Conservation (phyloP, 2,113 vertebrate genomes). For the Stercorarius parasiticus region DNA sequence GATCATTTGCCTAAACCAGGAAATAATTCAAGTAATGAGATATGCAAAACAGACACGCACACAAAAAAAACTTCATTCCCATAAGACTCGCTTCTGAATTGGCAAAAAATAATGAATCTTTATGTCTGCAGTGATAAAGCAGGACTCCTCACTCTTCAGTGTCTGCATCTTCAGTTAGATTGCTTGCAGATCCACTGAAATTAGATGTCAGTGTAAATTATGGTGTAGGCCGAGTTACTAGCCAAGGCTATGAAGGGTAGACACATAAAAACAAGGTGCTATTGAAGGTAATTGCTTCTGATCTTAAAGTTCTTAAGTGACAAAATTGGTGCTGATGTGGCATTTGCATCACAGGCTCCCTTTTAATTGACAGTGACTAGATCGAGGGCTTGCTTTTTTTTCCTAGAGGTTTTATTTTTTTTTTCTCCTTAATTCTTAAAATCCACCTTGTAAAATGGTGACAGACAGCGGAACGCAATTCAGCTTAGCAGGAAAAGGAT, state of each 20-base stretch:
- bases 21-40: conserved; percentile 75
- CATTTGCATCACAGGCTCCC: conserved; percentile 78
- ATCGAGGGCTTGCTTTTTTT: conserved; percentile 6
- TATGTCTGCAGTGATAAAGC: conserved; percentile 74
- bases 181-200: conserved; percentile 86
- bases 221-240: conserved; percentile 75
- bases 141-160: conserved; percentile 71
- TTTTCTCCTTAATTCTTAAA: conserved; percentile 54
- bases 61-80: conserved; percentile 17
- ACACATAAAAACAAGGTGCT: conserved; percentile 82
- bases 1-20: conserved; percentile 62
- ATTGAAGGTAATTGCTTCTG: conserved; percentile 85
- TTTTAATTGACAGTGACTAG: conserved; percentile 79
- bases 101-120: conserved; percentile 80
- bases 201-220: conserved; percentile 96
- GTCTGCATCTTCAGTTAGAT: conserved; percentile 82
- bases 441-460: conserved; percentile 1
- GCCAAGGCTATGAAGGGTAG: conserved; percentile 76
- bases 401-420: conserved; percentile 11
- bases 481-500: background rate
- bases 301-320: conserved; percentile 83
- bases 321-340: conserved; percentile 86
- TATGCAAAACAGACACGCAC: conserved; percentile 56
- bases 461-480: background rate
- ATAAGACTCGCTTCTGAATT: conserved; percentile 65